phyloP scores from a whole-genome alignment of 2,797 vertebrate species.

The Macrochelys suwanniensis region DNA sequence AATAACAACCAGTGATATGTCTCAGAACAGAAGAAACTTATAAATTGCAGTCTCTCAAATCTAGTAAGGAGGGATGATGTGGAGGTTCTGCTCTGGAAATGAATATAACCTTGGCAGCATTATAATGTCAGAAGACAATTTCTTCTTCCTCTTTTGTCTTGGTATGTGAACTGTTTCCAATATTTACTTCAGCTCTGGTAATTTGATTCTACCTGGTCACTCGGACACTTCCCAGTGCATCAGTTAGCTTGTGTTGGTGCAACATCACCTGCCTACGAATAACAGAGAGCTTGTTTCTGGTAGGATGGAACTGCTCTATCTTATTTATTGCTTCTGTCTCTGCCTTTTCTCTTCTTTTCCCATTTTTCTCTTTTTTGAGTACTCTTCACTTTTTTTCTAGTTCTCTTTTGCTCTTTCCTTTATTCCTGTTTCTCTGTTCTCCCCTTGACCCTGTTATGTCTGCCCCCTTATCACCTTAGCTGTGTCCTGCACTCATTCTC shows the following conservation, averaged over 20 bases:
- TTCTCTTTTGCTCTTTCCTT: neutral
- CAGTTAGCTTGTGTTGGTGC: neutral
- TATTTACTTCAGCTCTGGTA: neutral
- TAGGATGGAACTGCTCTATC: neutral
- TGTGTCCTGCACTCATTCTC: neutral
- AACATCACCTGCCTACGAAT: neutral
- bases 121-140: neutral
- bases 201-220: neutral
- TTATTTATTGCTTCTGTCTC: neutral
- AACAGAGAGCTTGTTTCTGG: neutral
- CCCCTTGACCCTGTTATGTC: neutral
- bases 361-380: neutral
- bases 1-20: constrained; percentile 5
- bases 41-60: neutral
- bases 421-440: neutral
- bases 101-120: neutral
- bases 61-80: neutral
- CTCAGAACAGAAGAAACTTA: constrained; percentile 27
- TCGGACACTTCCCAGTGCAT: neutral
- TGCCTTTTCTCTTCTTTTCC: neutral
- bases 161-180: neutral
- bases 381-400: neutral
- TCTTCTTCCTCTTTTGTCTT: neutral
- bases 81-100: neutral
- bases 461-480: neutral